Evolutionary conservation across 2,888 invertebrate genomes (phyloP), one percentile per base, ranked within the genome.

Genomic region (Caenorhabditis sp.): DNA sequence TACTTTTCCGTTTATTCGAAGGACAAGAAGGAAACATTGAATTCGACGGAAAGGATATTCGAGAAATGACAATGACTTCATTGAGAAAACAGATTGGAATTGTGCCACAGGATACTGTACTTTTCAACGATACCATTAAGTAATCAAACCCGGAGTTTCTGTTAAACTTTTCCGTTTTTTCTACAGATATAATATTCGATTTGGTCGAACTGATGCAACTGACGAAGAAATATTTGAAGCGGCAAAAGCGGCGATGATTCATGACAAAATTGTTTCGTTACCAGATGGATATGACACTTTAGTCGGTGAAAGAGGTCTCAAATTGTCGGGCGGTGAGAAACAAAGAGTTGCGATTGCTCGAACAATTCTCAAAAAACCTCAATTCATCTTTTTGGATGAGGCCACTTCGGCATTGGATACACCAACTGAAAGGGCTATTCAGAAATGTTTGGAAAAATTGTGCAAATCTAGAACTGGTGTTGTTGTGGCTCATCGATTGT

Each of bases 301-400:
- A 66, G 90, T 97, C 23, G 97, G 97, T 6, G 97, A 97, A 89
- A 91, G 97, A 87, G 97, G 97, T 5, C 89, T 97, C 68, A 92
- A 95, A 76, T 90, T 97, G 71, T 96, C 96, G 88, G 97, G 97
- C 1, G 97, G 97, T 1, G 97, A 97, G 88, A 97, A 99, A 87
- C 97, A 99, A 88, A 91, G 97, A 79, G 94, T 97, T 67, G 97
- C 97, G 0, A 97, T 97, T 77, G 97, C 97, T 0, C 90, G 97
- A 76, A 97, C 97, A 0, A 91, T 99, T 26, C 91, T 99, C 26
- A 97, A 97, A 88, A 91, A 94, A 2, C 97, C 97, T 0, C 91
- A 92, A 49, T 93, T 97, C 72, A 93, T 97, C 12, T 90, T 97
- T 3, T 89, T 97, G 10, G 97, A 97, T 88, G 97, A 97, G 90